Percentiles rank a stretch among this genome's conserved stretches.
Evolutionary conservation across 1,140 invertebrate genomes (phyloP).

Genomic region (Physella acuta): DNA sequence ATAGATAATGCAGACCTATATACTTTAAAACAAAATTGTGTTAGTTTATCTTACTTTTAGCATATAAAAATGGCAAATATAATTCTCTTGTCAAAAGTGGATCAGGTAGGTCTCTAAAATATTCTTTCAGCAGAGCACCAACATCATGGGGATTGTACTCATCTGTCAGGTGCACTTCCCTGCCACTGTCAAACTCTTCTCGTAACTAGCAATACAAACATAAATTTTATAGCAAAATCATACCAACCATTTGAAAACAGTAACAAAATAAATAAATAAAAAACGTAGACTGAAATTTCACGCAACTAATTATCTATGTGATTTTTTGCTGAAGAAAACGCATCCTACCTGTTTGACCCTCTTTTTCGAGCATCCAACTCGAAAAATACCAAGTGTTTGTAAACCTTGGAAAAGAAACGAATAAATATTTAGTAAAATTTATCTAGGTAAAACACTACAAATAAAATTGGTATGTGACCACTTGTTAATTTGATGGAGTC

Average conservation of each 20-base stretch:
- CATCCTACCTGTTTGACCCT: constrained; percentile 82
- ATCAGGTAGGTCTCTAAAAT: constrained; percentile 88
- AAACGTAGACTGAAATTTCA: too few species aligned
- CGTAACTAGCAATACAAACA: constrained; percentile 70
- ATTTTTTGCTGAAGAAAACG: too few species aligned
- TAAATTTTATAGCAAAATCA: not conserved
- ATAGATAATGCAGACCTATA: too few species aligned
- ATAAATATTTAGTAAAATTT: not conserved
- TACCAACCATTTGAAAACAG: not conserved
- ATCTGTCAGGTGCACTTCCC: constrained; percentile 74
- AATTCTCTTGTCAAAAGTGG: constrained; percentile 85
- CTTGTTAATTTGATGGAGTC: too few species aligned
- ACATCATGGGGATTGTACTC: constrained; percentile 90
- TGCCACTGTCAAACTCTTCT: constrained; percentile 85
- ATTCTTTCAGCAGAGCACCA: constrained; percentile 89
- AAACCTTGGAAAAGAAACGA: constrained; percentile 63
- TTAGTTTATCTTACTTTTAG: constrained; percentile 79
- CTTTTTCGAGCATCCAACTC: constrained; percentile 87
- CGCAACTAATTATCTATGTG: too few species aligned
- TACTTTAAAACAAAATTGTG: too few species aligned
- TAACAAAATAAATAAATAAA: constrained; percentile 1
- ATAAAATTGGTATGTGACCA: too few species aligned
- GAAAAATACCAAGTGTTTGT: constrained; percentile 82
- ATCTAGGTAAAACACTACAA: not conserved
- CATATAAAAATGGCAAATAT: constrained; percentile 85